Conservation (phyloP, 1,140 invertebrate species). For the Apolygus lucorum region DNA sequence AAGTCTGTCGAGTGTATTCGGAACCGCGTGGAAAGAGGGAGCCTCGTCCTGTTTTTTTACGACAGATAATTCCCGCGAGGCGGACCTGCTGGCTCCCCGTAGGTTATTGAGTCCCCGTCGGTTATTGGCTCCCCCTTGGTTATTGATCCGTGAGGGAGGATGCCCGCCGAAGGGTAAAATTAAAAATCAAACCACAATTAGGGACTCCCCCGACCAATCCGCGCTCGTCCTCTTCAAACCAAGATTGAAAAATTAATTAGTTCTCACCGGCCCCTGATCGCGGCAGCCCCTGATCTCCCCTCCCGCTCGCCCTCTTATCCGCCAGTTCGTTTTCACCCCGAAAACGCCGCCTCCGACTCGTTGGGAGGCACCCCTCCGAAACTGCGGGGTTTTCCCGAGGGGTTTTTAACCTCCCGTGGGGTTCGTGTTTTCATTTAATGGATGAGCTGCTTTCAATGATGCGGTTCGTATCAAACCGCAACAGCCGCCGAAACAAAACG, state of each 20-base stretch:
- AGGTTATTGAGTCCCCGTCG: too few relatives aligned
- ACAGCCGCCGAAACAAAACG: constrained; percentile 11
- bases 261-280: not conserved
- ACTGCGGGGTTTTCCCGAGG: not conserved
- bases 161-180: not conserved
- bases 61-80: too few relatives aligned
- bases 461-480: constrained; percentile 12
- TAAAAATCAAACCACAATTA: constrained; percentile 17
- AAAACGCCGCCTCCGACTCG: too few relatives aligned
- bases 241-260: constrained; percentile 15
- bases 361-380: not conserved
- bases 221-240: too few relatives aligned
- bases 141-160: not conserved
- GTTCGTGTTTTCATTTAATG: constrained; percentile 10
- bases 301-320: not conserved
- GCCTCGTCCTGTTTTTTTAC: too few relatives aligned
- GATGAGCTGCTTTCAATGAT: constrained; percentile 12
- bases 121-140: too few relatives aligned
- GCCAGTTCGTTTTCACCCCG: too few relatives aligned
- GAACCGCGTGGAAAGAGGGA: too few relatives aligned
- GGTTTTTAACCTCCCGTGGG: not conserved
- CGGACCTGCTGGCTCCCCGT: too few relatives aligned
- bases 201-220: not conserved
- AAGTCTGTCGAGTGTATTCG: too few relatives aligned
- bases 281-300: too few relatives aligned